Evolutionary conservation across 2,797 vertebrate genomes (phyloP).

Genomic region (Streptopelia turtur): DNA sequence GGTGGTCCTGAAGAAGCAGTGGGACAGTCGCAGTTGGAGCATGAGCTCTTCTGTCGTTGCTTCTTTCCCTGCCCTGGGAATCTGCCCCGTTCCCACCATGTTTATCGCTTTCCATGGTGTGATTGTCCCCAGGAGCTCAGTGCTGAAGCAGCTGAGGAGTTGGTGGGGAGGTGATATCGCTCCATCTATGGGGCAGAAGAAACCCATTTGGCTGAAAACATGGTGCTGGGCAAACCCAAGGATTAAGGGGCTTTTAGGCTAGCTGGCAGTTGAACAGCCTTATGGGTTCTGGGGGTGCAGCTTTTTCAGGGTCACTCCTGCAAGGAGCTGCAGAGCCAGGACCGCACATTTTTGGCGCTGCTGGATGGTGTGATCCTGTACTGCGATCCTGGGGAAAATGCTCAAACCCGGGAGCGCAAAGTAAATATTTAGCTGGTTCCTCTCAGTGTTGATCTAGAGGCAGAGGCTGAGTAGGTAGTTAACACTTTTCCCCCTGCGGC

Average conservation of each 20-base stretch:
- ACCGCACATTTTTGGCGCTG: accelerated
- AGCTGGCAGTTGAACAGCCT: background rate
- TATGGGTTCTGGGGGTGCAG: background rate
- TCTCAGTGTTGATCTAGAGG: background rate
- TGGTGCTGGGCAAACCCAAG: accelerated
- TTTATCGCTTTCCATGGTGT: accelerated
- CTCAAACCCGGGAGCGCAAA: background rate
- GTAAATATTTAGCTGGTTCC: background rate
- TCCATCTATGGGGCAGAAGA: background rate
- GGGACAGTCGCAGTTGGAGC: background rate
- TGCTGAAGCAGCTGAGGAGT: background rate
- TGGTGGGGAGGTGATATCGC: background rate
- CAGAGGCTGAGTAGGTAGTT: background rate
- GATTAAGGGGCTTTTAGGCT: background rate
- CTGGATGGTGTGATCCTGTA: background rate
- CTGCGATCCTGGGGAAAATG: accelerated
- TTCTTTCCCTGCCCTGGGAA: background rate
- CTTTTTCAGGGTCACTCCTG: background rate
- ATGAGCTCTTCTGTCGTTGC: background rate
- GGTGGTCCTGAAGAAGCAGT: background rate
- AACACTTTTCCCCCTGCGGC: background rate
- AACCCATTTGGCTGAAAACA: background rate
- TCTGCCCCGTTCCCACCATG: background rate
- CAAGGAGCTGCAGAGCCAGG: background rate
- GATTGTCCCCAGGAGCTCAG: background rate